A percentile compares a stretch with the other conserved stretches of the same genome.
Conservation (phyloP, 2,113 vertebrate species). For the Capreolus pygargus region DNA sequence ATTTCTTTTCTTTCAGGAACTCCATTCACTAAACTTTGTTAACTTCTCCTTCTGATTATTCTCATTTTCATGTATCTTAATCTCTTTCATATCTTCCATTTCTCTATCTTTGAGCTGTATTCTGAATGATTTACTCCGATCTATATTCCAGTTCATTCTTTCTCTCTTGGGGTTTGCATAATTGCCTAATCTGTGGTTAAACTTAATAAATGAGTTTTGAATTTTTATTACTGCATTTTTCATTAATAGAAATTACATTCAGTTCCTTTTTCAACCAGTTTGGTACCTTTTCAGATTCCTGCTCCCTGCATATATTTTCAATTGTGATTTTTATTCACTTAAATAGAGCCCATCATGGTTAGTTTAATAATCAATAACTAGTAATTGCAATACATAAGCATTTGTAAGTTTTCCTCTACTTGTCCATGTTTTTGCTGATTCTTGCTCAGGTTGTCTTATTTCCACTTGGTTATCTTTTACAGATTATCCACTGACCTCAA, state of each 20-base stretch:
- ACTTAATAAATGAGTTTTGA: not conserved
- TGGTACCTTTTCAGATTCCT: not conserved
- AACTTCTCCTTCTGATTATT: not conserved
- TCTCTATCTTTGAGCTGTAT: not conserved
- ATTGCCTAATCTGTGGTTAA: not conserved
- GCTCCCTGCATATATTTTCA: not conserved
- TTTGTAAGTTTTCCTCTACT: not conserved
- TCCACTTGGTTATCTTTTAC: not conserved
- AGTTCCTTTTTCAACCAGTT: not conserved
- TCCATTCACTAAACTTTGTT: not conserved
- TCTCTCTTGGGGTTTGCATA: not conserved
- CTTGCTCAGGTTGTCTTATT: not conserved
- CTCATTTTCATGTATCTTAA: not conserved
- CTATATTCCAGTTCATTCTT: not conserved
- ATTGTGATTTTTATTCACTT: not conserved
- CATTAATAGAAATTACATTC: not conserved
- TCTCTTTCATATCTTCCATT: not conserved
- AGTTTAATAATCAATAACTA: not conserved
- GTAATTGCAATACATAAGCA: not conserved
- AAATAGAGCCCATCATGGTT: not conserved
- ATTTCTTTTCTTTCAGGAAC: not conserved
- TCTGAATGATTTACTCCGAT: not conserved
- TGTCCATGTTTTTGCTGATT: not conserved
- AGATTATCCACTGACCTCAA: conserved; percentile 13
- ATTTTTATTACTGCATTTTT: not conserved